A percentile compares a stretch with the other conserved stretches of the same genome.
Conservation (phyloP, 2,113 vertebrate species). For the Lanius collurio region DNA sequence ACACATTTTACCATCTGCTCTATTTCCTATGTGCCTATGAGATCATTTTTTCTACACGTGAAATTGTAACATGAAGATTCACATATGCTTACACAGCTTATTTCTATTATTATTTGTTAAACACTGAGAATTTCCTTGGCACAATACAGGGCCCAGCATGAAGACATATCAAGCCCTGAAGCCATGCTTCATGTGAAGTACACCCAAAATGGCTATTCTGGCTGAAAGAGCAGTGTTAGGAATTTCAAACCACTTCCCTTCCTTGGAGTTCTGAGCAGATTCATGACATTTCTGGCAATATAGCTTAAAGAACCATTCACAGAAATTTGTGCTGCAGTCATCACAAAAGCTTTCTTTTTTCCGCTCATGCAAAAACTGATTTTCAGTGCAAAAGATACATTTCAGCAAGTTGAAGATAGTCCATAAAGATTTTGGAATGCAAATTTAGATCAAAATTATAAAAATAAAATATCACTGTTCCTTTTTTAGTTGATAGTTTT, state of each 20-base stretch:
- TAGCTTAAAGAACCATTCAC: constrained; percentile 2
- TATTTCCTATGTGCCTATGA: constrained; percentile 15
- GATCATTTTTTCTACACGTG: background rate
- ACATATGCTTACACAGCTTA: constrained; percentile 45
- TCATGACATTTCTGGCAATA: constrained; percentile 46
- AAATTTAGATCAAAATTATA: background rate
- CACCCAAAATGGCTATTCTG: constrained; percentile 51
- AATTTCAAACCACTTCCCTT: constrained; percentile 59
- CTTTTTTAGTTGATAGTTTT: background rate
- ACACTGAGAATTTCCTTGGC: constrained; percentile 38
- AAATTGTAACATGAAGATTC: constrained; percentile 27
- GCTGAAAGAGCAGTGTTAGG: constrained; percentile 18
- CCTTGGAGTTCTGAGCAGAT: constrained; percentile 7
- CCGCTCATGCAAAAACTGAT: background rate
- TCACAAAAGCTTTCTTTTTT: constrained; percentile 23
- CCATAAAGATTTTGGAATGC: background rate
- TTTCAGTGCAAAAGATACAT: background rate
- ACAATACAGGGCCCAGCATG: background rate
- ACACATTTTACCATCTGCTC: constrained; percentile 26
- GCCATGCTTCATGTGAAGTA: constrained; percentile 21
- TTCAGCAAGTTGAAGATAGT: background rate
- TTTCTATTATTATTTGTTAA: constrained; percentile 47
- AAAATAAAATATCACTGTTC: background rate
- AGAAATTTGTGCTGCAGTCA: constrained; percentile 45
- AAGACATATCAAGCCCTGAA: constrained; percentile 12